Evolutionary conservation across 1,140 invertebrate genomes (phyloP).

Genomic region (Neodiprion pinetum): DNA sequence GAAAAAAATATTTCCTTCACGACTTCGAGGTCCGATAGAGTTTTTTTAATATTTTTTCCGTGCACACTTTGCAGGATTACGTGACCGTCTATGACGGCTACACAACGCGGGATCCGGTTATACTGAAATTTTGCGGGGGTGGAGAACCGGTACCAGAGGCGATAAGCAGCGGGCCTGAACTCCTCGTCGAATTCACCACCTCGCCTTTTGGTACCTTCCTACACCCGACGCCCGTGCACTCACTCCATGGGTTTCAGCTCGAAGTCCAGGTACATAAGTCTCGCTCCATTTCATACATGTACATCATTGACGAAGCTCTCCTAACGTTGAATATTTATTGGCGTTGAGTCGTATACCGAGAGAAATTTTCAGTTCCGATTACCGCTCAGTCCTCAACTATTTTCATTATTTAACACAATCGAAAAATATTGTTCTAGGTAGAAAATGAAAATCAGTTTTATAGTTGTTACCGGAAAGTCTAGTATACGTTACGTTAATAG

Average conservation of each 20-base stretch:
- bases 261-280: slow-evolving; percentile 75
- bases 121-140: slow-evolving; percentile 89
- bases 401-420: too few species aligned
- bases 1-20: neutral
- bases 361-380: too few species aligned
- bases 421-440: too few species aligned
- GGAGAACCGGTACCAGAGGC: slow-evolving; percentile 83
- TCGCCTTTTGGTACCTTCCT: slow-evolving; percentile 87
- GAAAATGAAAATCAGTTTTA: too few species aligned
- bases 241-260: slow-evolving; percentile 85
- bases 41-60: slow-evolving; percentile 9
- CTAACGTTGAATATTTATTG: too few species aligned
- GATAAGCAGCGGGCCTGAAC: slow-evolving; percentile 83
- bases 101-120: slow-evolving; percentile 85
- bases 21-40: neutral
- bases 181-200: slow-evolving; percentile 89
- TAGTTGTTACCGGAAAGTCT: too few species aligned
- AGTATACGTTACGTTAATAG: too few species aligned
- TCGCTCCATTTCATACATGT: slow-evolving; percentile 1
- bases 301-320: too few species aligned
- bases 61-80: slow-evolving; percentile 70
- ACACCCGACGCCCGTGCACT: slow-evolving; percentile 77
- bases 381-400: too few species aligned
- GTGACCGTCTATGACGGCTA: slow-evolving; percentile 91
- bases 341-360: too few species aligned